phyloP scores from a whole-genome alignment of 2,113 vertebrate species.

The Scytalopus superciliaris region DNA sequence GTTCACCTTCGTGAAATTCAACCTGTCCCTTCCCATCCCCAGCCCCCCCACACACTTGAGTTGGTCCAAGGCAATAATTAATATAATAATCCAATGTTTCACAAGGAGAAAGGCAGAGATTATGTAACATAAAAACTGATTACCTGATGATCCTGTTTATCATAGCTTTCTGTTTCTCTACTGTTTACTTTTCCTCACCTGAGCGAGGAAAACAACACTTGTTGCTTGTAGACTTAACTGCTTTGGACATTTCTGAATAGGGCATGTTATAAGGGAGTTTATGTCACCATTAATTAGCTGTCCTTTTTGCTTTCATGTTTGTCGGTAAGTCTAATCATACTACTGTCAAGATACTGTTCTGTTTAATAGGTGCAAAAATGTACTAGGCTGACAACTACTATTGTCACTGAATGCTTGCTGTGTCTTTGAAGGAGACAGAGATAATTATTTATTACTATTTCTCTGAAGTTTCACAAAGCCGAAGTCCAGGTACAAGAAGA shows the following conservation, averaged over 20 bases:
- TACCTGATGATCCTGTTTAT: not conserved
- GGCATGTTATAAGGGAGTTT: not conserved
- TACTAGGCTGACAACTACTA: not conserved
- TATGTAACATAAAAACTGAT: not conserved
- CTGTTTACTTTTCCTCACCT: not conserved
- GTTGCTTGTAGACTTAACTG: not conserved
- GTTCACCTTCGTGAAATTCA: not conserved
- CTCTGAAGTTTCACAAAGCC: not conserved
- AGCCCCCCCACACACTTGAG: not conserved
- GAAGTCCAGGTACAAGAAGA: not conserved
- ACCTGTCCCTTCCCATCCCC: not conserved
- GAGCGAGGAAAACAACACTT: not conserved
- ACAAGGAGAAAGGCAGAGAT: not conserved
- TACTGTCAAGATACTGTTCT: not conserved
- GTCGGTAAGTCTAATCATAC: not conserved
- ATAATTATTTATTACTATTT: not conserved
- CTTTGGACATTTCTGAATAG: not conserved
- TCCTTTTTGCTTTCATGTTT: not conserved
- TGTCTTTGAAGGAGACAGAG: not conserved
- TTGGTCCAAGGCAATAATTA: not conserved
- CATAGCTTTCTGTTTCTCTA: not conserved
- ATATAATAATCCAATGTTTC: not conserved
- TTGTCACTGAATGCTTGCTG: not conserved
- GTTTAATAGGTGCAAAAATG: not conserved
- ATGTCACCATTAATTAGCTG: slow-evolving; percentile 15